Conservation (phyloP, 1,140 invertebrate genomes). For the Drosophila willistoni region DNA sequence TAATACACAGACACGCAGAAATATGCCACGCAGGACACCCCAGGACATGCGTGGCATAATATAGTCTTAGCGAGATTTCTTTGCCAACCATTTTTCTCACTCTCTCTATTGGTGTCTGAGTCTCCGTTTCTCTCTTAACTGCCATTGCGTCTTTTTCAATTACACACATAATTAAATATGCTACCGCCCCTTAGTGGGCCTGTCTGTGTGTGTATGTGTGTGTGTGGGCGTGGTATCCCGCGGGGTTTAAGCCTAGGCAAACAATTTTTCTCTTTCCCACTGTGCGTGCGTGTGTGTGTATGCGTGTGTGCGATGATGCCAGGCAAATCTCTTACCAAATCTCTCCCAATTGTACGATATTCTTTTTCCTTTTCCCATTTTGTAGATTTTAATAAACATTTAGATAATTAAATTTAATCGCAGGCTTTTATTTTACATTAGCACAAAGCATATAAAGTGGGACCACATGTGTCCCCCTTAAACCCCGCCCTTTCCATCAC, state of each 20-base stretch:
- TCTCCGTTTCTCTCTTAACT: constrained; percentile 61
- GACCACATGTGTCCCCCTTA: constrained; percentile 37
- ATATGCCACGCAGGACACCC: constrained; percentile 36
- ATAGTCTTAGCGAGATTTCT: constrained; percentile 60
- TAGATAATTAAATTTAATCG: constrained; percentile 76
- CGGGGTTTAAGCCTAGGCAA: constrained; percentile 29
- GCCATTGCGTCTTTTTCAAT: constrained; percentile 77
- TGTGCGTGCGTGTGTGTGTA: constrained; percentile 17
- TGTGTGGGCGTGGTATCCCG: constrained; percentile 45
- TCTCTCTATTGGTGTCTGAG: constrained; percentile 26
- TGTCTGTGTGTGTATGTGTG: constrained; percentile 1
- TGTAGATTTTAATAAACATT: constrained; percentile 76
- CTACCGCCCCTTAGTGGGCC: constrained; percentile 32
- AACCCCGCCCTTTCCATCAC: not conserved
- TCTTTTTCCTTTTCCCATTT: constrained; percentile 54
- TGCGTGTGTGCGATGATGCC: constrained; percentile 21
- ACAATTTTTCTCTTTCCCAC: constrained; percentile 18
- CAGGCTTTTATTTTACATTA: constrained; percentile 72
- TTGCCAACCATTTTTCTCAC: not conserved
- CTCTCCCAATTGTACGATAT: constrained; percentile 71
- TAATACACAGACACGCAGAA: constrained; percentile 68
- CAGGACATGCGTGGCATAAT: constrained; percentile 70
- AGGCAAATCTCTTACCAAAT: constrained; percentile 55
- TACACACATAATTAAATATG: constrained; percentile 80
- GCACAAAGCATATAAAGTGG: constrained; percentile 38